These are phyloP conservation scores for Meandrusa payeni DNA, from an alignment of 2,888 invertebrate species.

Conservation along the genomic window DNA sequence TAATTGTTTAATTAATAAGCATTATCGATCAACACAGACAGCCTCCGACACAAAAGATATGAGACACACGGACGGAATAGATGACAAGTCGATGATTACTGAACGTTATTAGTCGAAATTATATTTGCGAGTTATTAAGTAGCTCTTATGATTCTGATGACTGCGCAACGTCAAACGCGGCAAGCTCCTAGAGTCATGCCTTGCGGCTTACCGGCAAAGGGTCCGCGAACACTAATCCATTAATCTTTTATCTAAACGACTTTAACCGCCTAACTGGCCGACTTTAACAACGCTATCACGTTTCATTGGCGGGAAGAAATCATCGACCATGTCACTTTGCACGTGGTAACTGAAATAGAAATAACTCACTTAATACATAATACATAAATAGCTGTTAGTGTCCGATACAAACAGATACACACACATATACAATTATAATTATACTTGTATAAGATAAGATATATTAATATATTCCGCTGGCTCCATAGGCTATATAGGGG, in stretches of 20 bases:
- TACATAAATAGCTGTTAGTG: constrained; percentile 23
- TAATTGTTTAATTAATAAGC: no score
- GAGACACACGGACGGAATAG: constrained; percentile 34
- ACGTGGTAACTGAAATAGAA: constrained; percentile 94
- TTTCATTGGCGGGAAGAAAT: constrained; percentile 87
- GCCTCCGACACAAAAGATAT: constrained; percentile 28
- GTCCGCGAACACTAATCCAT: constrained; percentile 41
- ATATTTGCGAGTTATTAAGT: constrained; percentile 24
- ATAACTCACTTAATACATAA: constrained; percentile 41
- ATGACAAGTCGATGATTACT: constrained; percentile 71
- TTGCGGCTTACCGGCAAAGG: constrained; percentile 67
- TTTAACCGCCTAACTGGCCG: constrained; percentile 48
- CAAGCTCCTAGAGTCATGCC: constrained; percentile 65
- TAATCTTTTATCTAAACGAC: constrained; percentile 39
- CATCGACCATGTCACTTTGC: constrained; percentile 95
- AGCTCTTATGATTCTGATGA: constrained; percentile 35
- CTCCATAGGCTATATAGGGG: no score
- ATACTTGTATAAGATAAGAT: no score
- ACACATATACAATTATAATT: no score
- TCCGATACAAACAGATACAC: no score
- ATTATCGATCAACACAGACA: no score
- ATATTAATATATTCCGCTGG: no score
- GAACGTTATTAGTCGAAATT: constrained; percentile 41
- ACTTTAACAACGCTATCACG: constrained; percentile 74
- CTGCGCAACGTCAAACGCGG: constrained; percentile 45